Conservation (phyloP, 2,888 invertebrate species). For the Scaptomyza polygonia region DNA sequence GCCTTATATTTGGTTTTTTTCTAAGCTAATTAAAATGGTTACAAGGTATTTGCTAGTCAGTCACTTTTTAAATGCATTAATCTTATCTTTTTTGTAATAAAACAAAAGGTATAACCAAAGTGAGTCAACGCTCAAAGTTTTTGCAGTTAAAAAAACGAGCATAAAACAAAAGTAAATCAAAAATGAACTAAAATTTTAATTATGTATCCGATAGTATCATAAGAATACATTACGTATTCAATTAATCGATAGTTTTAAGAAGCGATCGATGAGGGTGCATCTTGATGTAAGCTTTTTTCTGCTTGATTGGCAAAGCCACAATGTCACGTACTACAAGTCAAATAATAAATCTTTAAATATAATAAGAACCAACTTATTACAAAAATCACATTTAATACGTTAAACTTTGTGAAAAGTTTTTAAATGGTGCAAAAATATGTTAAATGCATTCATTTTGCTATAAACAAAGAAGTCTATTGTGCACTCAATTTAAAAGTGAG, state of each 20-base stretch:
- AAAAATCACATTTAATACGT: conserved; percentile 3
- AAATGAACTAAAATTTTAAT: conserved; percentile 15
- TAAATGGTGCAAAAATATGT: conserved; percentile 4
- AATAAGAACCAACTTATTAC: no score
- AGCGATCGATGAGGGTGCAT: no score
- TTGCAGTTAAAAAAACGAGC: background rate
- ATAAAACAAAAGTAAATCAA: conserved; percentile 14
- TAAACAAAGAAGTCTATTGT: conserved; percentile 15
- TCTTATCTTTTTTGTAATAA: conserved; percentile 37
- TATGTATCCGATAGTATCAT: no score
- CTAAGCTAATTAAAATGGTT: background rate
- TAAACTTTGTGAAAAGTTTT: conserved; percentile 1
- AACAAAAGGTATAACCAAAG: conserved; percentile 11
- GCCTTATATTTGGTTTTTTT: background rate
- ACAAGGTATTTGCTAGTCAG: background rate
- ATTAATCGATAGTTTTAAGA: no score
- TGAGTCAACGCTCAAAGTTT: conserved; percentile 46
- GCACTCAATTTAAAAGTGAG: conserved; percentile 30
- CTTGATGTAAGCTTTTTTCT: no score
- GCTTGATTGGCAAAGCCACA: no score
- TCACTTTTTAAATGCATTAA: conserved; percentile 12
- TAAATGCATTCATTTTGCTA: conserved; percentile 4
- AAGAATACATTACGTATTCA: no score
- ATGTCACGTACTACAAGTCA: no score
- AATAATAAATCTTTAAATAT: no score